Percentiles rank a stretch among this genome's conserved stretches.
These are phyloP conservation scores for Felis catus DNA, from an alignment of 2,113 vertebrate genomes.

Conservation along the genomic window DNA sequence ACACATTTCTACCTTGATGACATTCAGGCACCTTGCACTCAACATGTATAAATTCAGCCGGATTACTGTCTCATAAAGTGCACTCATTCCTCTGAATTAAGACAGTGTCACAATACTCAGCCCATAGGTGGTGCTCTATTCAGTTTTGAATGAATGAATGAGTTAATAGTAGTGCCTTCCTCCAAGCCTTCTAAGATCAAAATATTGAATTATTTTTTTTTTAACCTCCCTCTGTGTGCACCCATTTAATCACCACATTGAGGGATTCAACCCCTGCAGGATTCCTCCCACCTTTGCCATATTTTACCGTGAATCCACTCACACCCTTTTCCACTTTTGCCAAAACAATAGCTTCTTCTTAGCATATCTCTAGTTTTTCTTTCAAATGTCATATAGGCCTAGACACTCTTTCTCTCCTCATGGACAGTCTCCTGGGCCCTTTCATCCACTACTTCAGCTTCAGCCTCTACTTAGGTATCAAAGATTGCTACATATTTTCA, in stretches of 20 bases:
- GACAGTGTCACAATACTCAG: neutral
- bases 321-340: neutral
- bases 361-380: neutral
- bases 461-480: neutral
- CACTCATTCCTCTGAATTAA: neutral
- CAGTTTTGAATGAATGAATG: neutral
- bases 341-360: neutral
- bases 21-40: neutral
- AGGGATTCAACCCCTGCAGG: neutral
- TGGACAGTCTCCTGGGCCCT: neutral
- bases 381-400: neutral
- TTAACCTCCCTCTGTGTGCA: neutral
- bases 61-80: neutral
- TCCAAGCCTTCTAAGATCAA: neutral
- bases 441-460: neutral
- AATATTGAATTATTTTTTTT: neutral
- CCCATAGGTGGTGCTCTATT: neutral
- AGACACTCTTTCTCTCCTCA: neutral
- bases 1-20: neutral
- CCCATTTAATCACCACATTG: neutral
- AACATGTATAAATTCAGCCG: too few species aligned
- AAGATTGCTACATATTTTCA: neutral
- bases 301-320: neutral
- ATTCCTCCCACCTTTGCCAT: neutral
- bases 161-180: neutral